Evolutionary conservation across 2,113 vertebrate species (phyloP), one percentile per base, ranked within the genome.

Genomic region (Microcebus griseorufus): DNA sequence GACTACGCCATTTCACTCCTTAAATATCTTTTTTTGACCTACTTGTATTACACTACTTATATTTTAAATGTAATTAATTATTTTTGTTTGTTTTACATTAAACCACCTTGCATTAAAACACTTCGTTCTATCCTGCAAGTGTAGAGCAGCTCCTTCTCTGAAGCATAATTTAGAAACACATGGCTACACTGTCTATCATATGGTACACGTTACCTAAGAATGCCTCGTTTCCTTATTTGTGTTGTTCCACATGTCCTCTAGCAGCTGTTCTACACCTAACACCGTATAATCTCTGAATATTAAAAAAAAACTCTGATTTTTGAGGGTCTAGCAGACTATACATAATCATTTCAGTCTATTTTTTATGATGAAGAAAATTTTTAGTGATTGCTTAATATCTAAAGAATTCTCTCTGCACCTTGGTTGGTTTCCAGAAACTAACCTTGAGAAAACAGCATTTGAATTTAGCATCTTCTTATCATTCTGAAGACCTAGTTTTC

Each of bases 361-460:
- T 90, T 91, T 90, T 81, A 45, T 91, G 20, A 75, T 48, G 18
- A 9, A 58, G 4, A 75, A 12, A 62, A 42, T 51, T 72, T 89
- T 80, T 20, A 67, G 20, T 37, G 58, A 51, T 37, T 67, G 23
- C 64, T 90, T 69, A 34, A 69, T 4, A 69, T 82, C 9, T 81
- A 80, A 97, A 96, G 95, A 96, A 88, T 8, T 82, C 32, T 94
- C 55, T 96, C 0, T 95, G 23, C 0, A 1, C 25, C 4, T 98
- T 98, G 55, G 34, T 42, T 91, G 69, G 22, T 48, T 90, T 96
- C 67, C 69, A 48, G 87, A 97, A 95, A 94, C 48, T 34, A 97
- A 94, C 79, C 27, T 58, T 78, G 27, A 96, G 72, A 96, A 97
- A 83, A 65, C 20, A 93, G 78, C 97, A 64, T 45, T 42, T 75